phyloP scores from a whole-genome alignment of 2,797 vertebrate species.

The Myiothlypis chrysogaster region DNA sequence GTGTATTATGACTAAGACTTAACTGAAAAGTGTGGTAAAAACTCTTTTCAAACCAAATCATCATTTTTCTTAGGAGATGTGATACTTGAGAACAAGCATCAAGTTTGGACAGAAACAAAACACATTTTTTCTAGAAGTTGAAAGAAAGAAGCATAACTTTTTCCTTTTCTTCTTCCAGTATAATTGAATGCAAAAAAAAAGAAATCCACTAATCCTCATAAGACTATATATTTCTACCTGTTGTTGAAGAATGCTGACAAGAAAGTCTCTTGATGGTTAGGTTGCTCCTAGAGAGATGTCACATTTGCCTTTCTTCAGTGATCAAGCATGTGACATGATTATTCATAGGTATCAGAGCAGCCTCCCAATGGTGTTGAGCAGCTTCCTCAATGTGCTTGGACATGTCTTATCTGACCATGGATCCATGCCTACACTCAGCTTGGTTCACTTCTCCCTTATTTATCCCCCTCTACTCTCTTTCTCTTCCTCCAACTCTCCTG shows the following conservation, averaged over 20 bases:
- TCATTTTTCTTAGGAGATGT: not conserved
- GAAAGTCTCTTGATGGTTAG: not conserved
- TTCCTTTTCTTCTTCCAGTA: not conserved
- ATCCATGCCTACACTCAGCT: not conserved
- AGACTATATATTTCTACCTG: not conserved
- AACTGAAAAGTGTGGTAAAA: not conserved
- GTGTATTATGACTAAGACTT: constrained; percentile 31
- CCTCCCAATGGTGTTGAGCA: not conserved
- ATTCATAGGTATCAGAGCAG: not conserved
- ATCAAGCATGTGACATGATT: not conserved
- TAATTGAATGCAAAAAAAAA: not conserved
- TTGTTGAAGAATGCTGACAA: not conserved
- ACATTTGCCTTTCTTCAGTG: not conserved
- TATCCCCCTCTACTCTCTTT: fast-evolving
- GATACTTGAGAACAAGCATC: not conserved
- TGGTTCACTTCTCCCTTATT: not conserved
- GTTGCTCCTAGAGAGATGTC: not conserved
- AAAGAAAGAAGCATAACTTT: not conserved
- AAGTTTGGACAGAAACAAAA: not conserved
- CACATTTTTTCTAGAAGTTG: not conserved
- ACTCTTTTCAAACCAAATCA: not conserved
- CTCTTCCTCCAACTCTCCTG: not conserved
- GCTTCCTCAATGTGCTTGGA: not conserved
- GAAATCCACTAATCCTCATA: not conserved
- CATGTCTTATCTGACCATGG: not conserved